Base-by-base conservation (phyloP, 2,797 vertebrate genomes). In the Vespertilio murinus region DNA sequence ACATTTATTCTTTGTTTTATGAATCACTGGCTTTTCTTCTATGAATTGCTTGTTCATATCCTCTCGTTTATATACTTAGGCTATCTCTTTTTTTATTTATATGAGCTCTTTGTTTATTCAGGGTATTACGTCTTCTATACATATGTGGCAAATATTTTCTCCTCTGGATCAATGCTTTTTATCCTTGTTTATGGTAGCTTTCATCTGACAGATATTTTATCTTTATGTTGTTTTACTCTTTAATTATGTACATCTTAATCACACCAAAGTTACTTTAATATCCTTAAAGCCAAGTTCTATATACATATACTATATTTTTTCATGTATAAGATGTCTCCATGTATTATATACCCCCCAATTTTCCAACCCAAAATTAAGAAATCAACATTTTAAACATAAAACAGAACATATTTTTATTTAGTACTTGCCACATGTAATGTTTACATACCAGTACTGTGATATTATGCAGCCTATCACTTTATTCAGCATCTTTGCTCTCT, bases 61-160 rank as follows among this genome's bases (percentile, higher is more conserved):
- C 22, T 49, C 33, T 78, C 17, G 9, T 56, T 78, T 88, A 22
- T 47, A 13, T 10, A 49, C 70, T 88, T 71, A 65, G 59, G 35
- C 18, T 65, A 64, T 14, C 30, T 40, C 13, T 89, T 82, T 95
- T 75, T 25, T 38, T 73, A 95, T 56, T 47, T 81, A n/a, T 61
- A 71, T 71, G 45, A 95, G 45, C 45, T 90, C 23, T 87, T 77
- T 64, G 82, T 74, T 56, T 90, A 95, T 87, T 82, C 35, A 77
- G 22, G 28, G 6, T 70, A 33, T 30, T 35, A 82, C 88, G 18
- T 78, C 17, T 82, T 78, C 77, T 47, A 30, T 40, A 59, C 65
- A 65, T 49, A 59, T 25, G 4, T 73, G 28, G 8, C 35, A 91
- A 78, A 67, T 56, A 83, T 77, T 90, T 90, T 78, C 54, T 69